Conservation (phyloP, 2,888 invertebrate species). For the Troides oblongomaculatus region DNA sequence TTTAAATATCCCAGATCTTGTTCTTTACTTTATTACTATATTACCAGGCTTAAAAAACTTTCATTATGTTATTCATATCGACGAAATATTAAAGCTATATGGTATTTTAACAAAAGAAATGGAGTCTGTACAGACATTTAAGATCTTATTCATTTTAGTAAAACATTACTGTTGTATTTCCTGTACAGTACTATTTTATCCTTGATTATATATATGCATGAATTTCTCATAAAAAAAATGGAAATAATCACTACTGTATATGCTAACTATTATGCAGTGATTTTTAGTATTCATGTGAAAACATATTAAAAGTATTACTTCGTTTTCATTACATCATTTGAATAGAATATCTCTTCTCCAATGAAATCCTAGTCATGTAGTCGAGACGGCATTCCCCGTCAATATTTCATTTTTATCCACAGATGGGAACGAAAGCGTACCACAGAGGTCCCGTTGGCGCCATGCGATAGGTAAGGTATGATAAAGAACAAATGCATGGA, state of each 20-base stretch:
- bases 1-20: neutral
- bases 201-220: conserved; percentile 13
- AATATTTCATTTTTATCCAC: conserved; percentile 78
- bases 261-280: neutral
- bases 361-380: conserved; percentile 44
- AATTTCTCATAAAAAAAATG: conserved; percentile 15
- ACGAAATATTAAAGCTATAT: neutral
- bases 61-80: neutral
- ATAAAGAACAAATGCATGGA: conserved; percentile 32
- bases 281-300: conserved; percentile 8
- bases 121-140: too few relatives aligned
- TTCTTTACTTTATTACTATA: neutral
- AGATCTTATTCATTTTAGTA: too few relatives aligned
- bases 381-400: conserved; percentile 77
- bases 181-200: too few relatives aligned
- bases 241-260: neutral
- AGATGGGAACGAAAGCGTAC: conserved; percentile 62
- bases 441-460: conserved; percentile 55
- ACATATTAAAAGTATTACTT: neutral
- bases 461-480: conserved; percentile 63
- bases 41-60: neutral
- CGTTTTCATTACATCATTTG: conserved; percentile 9
- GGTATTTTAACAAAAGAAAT: neutral
- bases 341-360: conserved; percentile 10
- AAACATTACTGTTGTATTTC: neutral